Base-by-base conservation (phyloP, 92 coral and sea anemone species). In the Actinernus sp. region DNA sequence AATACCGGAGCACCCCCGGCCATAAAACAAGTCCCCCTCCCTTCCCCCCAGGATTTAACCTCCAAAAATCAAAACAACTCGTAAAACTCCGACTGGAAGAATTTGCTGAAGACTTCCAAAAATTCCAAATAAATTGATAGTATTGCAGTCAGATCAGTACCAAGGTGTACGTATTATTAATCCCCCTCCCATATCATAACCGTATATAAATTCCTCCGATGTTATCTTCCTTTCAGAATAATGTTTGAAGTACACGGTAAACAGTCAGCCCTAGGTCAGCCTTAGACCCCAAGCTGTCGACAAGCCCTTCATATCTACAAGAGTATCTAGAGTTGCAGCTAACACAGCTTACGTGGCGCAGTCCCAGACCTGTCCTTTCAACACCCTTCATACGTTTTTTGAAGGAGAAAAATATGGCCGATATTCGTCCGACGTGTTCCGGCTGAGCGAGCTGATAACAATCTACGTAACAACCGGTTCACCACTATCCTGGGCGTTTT, bases 381-480 rank as follows among this genome's bases (percentile, higher is more conserved):
- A 49, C 72, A 65, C 60, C 59, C 33, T 48, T 49, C 72, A 28
- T 24, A 25, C 6, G 23, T 31, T 46, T 45, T 65, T 65, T 7
- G 72, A 65, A 48, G 59, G 72, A 58, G 55, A 47, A 49, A 43
- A 65, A 49, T 48, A 48, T 47, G 33, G 47, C 59, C 72, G 43
- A 44, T 11, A 21, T 41, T 7, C 50, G 43, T 28, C 50, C 29
- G 72, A 48, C 59, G 72, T 20, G 32, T 65, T 65, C 72, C 72
- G 72, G 59, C 38, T 48, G n/a, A n/a, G n/a, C n/a, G 27, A 21
- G 22, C 5, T 28, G 72, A 65, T 65, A 65, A n/a, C 58, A 26
- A 65, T 65, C 72, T 65, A 65, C 72, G 59, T 32, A 48, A 22
- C 45, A 28, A 63, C 71, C 71, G 71, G 71, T 31, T 25, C 33